Evolutionary conservation across 2,888 invertebrate genomes (phyloP).

Genomic region (Eupithecia vulgata): DNA sequence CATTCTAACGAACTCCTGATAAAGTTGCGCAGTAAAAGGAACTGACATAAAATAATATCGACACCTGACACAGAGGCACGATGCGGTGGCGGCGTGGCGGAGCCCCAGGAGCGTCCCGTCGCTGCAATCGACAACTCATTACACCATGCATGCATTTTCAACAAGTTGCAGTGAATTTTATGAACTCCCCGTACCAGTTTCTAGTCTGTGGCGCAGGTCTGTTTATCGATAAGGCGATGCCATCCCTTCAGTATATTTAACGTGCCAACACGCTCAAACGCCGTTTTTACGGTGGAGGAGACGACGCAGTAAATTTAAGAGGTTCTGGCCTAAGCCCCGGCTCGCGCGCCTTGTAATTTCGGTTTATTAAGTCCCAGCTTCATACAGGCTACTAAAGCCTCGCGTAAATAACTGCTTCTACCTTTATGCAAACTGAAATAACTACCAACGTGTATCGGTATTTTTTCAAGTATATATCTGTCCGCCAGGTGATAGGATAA

Average conservation of each 20-base stretch:
- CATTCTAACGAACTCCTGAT: conserved; percentile 42
- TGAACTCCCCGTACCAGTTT: neutral
- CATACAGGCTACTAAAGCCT: conserved; percentile 57
- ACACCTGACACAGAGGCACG: too few species aligned
- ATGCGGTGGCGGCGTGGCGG: neutral
- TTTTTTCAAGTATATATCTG: neutral
- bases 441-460: neutral
- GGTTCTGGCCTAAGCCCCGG: conserved; percentile 44
- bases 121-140: neutral
- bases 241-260: neutral
- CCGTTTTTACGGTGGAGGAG: neutral
- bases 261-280: neutral
- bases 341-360: conserved; percentile 59
- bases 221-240: neutral
- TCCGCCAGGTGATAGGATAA: too few species aligned
- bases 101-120: too few species aligned
- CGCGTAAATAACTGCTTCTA: neutral
- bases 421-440: neutral
- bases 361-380: conserved; percentile 68
- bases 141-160: neutral
- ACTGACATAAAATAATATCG: conserved; percentile 57
- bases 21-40: conserved; percentile 48
- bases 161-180: neutral
- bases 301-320: neutral
- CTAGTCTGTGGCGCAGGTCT: neutral